These are phyloP conservation scores for Epinephelus awoara DNA, from an alignment of 2,797 vertebrate species.

Conservation along the genomic window DNA sequence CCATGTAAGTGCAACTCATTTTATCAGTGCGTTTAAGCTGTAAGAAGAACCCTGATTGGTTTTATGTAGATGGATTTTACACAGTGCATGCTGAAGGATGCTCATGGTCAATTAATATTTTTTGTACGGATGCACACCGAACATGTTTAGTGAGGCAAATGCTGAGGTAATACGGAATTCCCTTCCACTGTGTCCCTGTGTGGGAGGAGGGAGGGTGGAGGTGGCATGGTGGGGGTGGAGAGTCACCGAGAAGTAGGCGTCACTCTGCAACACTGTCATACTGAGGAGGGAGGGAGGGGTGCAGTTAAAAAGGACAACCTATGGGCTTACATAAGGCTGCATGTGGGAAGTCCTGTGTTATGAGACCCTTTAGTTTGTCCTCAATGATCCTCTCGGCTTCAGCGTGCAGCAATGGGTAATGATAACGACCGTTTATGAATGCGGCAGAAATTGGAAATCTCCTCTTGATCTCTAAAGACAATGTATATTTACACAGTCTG, in stretches of 20 bases:
- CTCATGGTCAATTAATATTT: slow-evolving; percentile 15
- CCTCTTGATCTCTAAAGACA: slow-evolving; percentile 36
- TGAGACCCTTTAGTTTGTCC: slow-evolving; percentile 34
- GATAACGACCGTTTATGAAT: slow-evolving; percentile 18
- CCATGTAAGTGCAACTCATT: slow-evolving; percentile 1
- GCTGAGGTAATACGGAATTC: slow-evolving; percentile 89
- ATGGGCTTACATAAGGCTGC: slow-evolving; percentile 61
- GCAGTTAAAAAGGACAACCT: slow-evolving; percentile 52
- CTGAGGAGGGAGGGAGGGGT: slow-evolving; percentile 44
- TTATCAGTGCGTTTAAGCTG: background rate
- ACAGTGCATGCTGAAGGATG: slow-evolving; percentile 1
- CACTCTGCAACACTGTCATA: slow-evolving; percentile 69
- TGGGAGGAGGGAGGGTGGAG: slow-evolving; percentile 64
- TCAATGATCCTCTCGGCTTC: slow-evolving; percentile 14
- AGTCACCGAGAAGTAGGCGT: slow-evolving; percentile 77
- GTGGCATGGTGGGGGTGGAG: slow-evolving; percentile 69
- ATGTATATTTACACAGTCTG: slow-evolving; percentile 32
- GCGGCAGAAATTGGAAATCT: slow-evolving; percentile 6
- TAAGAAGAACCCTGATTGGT: background rate
- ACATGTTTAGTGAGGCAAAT: slow-evolving; percentile 70
- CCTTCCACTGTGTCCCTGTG: slow-evolving; percentile 79
- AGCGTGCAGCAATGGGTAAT: slow-evolving; percentile 6
- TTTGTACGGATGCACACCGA: slow-evolving; percentile 32
- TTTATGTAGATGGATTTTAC: slow-evolving; percentile 16
- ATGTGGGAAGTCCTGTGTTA: slow-evolving; percentile 55